Evolutionary conservation across 1,140 invertebrate genomes (phyloP).

Genomic region (Teleopsis dalmanni): DNA sequence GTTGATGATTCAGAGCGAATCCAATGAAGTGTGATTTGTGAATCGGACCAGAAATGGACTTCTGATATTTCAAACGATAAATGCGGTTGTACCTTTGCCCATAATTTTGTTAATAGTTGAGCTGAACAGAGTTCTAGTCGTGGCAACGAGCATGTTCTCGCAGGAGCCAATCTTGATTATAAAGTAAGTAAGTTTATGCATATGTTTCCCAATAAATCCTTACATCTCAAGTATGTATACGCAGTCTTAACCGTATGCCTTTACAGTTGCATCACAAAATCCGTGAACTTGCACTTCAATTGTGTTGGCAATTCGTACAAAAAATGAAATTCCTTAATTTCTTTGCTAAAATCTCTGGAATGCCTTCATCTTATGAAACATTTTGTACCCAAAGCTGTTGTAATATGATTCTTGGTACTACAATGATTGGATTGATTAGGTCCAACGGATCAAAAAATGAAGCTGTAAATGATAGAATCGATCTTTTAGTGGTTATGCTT

Average conservation of each 20-base stretch:
- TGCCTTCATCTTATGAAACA: not conserved
- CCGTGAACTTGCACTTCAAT: constrained; percentile 22
- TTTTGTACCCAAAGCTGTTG: constrained; percentile 7
- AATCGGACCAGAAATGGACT: constrained; percentile 25
- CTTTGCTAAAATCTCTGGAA: not conserved
- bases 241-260: constrained; percentile 38
- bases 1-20: constrained; percentile 13
- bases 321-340: not conserved
- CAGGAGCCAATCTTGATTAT: constrained; percentile 36
- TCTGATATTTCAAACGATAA: too few relatives aligned
- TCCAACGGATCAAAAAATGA: constrained; percentile 4
- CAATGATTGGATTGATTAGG: not conserved
- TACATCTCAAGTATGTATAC: constrained; percentile 36
- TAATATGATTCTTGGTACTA: not conserved
- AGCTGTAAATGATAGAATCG: not conserved
- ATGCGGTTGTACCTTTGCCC: constrained; percentile 20
- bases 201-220: constrained; percentile 1
- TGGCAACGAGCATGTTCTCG: constrained; percentile 29
- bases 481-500: not conserved
- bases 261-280: constrained; percentile 41
- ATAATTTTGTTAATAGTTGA: constrained; percentile 22
- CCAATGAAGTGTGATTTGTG: constrained; percentile 22
- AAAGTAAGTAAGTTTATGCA: constrained; percentile 19
- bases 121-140: constrained; percentile 35
- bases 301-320: not conserved